Conservation (phyloP, 1,140 invertebrate genomes). For the Planococcus citri region DNA sequence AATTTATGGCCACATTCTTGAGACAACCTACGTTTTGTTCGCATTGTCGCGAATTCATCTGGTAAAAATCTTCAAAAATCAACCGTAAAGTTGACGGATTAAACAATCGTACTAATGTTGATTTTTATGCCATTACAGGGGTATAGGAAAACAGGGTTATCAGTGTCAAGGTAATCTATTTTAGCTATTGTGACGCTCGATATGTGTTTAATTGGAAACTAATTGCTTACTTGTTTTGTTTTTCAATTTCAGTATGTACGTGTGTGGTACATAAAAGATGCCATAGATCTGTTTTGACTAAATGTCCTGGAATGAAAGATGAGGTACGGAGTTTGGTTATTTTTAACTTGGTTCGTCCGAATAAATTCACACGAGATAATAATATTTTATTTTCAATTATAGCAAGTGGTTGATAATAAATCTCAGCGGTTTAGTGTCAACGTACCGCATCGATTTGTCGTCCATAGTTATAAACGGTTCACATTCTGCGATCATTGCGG, state of each 20-base stretch:
- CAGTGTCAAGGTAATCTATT: slow-evolving; percentile 91
- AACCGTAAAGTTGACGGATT: neutral
- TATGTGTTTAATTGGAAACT: neutral
- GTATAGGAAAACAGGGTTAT: slow-evolving; percentile 97
- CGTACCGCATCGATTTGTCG: slow-evolving; percentile 84
- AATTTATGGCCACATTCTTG: slow-evolving; percentile 99
- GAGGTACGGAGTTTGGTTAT: slow-evolving; percentile 47
- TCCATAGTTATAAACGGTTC: slow-evolving; percentile 92
- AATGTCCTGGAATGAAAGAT: slow-evolving; percentile 86
- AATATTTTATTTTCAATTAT: slow-evolving; percentile 19
- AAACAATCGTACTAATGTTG: neutral
- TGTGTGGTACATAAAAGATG: slow-evolving; percentile 97
- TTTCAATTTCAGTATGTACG: slow-evolving; percentile 64
- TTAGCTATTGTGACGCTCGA: neutral
- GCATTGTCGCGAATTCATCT: slow-evolving; percentile 95
- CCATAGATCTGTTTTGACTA: slow-evolving; percentile 83
- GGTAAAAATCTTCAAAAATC: too few species aligned
- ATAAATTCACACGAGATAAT: too few species aligned
- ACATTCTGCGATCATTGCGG: slow-evolving; percentile 99
- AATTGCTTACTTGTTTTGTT: neutral
- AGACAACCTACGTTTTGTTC: slow-evolving; percentile 98
- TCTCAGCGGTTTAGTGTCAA: slow-evolving; percentile 93
- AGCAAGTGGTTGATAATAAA: slow-evolving; percentile 38
- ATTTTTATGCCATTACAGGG: slow-evolving; percentile 54
- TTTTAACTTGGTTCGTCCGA: too few species aligned